Evolutionary conservation across 2,797 vertebrate genomes (phyloP).

Genomic region (Lutjanus campechanus): DNA sequence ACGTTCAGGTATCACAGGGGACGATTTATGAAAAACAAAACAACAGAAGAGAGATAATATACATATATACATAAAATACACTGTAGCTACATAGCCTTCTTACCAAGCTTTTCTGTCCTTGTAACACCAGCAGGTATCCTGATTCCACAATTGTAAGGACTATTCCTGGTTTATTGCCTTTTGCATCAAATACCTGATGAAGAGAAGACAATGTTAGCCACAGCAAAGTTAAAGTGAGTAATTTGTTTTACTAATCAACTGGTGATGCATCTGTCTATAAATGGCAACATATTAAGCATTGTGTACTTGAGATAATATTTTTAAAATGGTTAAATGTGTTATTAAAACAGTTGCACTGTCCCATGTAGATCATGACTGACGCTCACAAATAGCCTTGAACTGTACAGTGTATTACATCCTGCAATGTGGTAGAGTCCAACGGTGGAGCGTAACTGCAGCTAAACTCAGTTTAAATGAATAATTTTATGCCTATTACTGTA

Average conservation of each 20-base stretch:
- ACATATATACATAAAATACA: background rate
- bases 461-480: background rate
- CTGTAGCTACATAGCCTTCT: constrained; percentile 49
- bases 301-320: background rate
- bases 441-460: background rate
- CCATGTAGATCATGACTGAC: background rate
- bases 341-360: background rate
- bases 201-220: constrained; percentile 20
- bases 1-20: background rate
- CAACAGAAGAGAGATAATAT: background rate
- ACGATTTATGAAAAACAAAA: background rate
- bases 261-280: background rate
- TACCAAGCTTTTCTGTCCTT: constrained; percentile 91
- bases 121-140: constrained; percentile 92
- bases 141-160: constrained; percentile 89
- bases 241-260: background rate
- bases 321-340: constrained; percentile 1
- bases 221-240: background rate
- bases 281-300: too few relatives aligned
- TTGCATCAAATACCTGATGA: constrained; percentile 89
- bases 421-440: background rate
- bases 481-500: background rate
- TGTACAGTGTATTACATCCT: background rate
- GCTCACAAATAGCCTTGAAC: background rate
- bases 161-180: constrained; percentile 84